Evolutionary conservation across 2,888 invertebrate genomes (phyloP).

Genomic region (Scrobipalpa costella): DNA sequence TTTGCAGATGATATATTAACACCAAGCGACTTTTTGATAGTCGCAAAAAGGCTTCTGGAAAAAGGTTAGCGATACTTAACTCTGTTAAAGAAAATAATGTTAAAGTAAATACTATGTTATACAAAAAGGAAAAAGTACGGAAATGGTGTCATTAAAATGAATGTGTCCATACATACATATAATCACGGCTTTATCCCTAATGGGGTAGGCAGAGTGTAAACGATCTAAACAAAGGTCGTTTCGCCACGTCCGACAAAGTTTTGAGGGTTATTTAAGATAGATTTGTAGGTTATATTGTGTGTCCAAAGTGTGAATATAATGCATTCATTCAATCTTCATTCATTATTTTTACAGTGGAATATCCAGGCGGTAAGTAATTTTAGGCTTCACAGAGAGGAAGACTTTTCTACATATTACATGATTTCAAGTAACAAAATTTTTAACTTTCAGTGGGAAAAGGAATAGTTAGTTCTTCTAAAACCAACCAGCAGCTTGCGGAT

Average conservation of each 20-base stretch:
- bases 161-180: too few relatives aligned
- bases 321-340: background rate
- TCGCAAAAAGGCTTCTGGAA: conserved; percentile 46
- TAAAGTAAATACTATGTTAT: too few relatives aligned
- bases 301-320: background rate
- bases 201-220: too few relatives aligned
- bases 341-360: background rate
- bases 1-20: conserved; percentile 59
- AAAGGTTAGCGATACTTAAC: conserved; percentile 47
- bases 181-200: too few relatives aligned
- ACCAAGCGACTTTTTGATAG: conserved; percentile 52
- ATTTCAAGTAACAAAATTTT: background rate
- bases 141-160: too few relatives aligned
- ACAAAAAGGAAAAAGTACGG: too few relatives aligned
- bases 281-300: too few relatives aligned
- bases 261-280: too few relatives aligned
- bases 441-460: conserved; percentile 53
- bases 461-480: conserved; percentile 53
- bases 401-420: too few relatives aligned
- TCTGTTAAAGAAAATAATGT: background rate
- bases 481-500: conserved; percentile 55
- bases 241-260: too few relatives aligned
- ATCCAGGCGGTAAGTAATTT: background rate
- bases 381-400: background rate
- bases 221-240: too few relatives aligned